Evolutionary conservation across 2,888 invertebrate genomes (phyloP), one percentile per base, ranked within the genome.

Genomic region (Lottia gigantea): DNA sequence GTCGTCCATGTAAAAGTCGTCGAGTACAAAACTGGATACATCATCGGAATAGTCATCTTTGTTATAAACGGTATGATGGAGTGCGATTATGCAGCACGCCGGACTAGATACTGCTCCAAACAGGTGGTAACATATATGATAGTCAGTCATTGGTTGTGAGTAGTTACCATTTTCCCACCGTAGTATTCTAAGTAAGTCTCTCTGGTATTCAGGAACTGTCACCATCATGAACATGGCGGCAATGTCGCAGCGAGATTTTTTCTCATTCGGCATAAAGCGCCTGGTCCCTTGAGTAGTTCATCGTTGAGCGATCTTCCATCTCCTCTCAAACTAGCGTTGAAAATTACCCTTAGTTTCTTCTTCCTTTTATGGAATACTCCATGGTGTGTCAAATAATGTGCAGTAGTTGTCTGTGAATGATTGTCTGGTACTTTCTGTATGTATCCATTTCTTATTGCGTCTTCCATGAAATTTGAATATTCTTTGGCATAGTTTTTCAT

Each of bases 201-300:
- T 49, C 19, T 49, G 49, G n/a, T 49, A 0, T n/a, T 49, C 6
- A n/a, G 49, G 49, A 19, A 49, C 19, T 19, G 16, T 49, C 49
- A n/a, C 49, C 49, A 49, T 49, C 49, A 49, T 49, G 49, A 49
- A 49, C 49, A 49, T 49, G 8, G 49, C 16, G 16, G 49, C 16
- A n/a, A 49, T 49, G 49, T 49, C 49, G 49, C 49, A 49, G 16
- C 19, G 16, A 6, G 16, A 19, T 19, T 19, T 16, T 49, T 49
- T 19, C 49, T 49, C 49, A 49, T 49, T n/a, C 49, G n/a, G 49
- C 49, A 49, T 49, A 49, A 49, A 19, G 49, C 49, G 16, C 49
- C n/a, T 16, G 49, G 49, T 49, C 49, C 49, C 11, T 49, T 16
- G 15, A n/a, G 19, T 11, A 49, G 16, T 11, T n/a, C 49, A 49